Evolutionary conservation across 2,888 invertebrate species (phyloP).

Genomic region (Anarsia innoxiella): DNA sequence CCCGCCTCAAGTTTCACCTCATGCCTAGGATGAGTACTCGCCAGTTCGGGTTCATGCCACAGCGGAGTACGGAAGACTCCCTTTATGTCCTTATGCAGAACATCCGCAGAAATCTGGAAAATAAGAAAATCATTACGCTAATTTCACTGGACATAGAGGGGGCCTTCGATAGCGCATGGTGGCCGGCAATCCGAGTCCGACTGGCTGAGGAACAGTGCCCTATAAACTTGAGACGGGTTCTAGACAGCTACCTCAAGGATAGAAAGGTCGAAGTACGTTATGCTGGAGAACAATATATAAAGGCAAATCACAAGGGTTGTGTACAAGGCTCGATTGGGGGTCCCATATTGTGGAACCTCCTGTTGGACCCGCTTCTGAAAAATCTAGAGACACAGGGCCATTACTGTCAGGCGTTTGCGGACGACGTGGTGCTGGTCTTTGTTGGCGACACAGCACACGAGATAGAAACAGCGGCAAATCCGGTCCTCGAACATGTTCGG

Average conservation of each 20-base stretch:
- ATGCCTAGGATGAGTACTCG: not conserved
- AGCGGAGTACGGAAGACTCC: conserved; percentile 4
- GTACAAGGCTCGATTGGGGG: conserved; percentile 2
- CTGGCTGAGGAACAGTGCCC: conserved; percentile 13
- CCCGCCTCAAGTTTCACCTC: not conserved
- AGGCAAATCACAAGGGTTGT: not conserved
- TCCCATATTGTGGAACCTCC: not conserved
- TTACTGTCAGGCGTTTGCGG: conserved; percentile 1
- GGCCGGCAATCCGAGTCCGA: conserved; percentile 14
- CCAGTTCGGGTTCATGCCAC: conserved; percentile 2
- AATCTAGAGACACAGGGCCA: not conserved
- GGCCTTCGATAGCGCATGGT: conserved; percentile 11
- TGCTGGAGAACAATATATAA: not conserved
- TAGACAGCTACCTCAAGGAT: conserved; percentile 7
- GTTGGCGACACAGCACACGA: not conserved
- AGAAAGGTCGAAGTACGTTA: not conserved
- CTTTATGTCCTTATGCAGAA: conserved; percentile 7
- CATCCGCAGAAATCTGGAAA: not conserved
- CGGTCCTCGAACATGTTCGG: conserved; percentile 1
- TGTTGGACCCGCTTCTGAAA: not conserved
- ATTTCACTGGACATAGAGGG: conserved; percentile 5
- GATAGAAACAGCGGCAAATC: not conserved
- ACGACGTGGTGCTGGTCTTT: not conserved
- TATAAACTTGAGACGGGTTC: conserved; percentile 7
- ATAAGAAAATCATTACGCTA: not conserved